Conservation (phyloP, 2,888 invertebrate species). For the Ochlodes sylvanus region DNA sequence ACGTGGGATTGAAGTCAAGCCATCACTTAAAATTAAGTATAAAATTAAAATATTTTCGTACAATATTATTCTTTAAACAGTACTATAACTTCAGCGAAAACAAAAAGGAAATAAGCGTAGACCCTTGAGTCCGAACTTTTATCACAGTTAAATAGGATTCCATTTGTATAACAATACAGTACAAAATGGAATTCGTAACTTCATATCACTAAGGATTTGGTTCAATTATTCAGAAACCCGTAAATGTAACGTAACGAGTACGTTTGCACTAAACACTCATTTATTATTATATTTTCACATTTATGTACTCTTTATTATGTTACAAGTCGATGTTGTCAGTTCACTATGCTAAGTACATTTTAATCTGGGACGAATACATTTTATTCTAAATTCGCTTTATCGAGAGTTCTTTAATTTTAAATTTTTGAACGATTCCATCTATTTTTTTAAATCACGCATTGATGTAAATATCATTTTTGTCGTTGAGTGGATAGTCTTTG, state of each 20-base stretch:
- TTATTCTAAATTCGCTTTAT: slow-evolving; percentile 42
- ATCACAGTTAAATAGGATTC: slow-evolving; percentile 49
- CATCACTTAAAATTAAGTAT: too few species aligned
- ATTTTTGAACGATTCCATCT: background rate
- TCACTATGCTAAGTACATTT: background rate
- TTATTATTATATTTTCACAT: slow-evolving; percentile 1
- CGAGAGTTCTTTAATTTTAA: slow-evolving; percentile 18
- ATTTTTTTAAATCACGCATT: slow-evolving; percentile 63
- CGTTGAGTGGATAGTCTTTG: slow-evolving; percentile 69
- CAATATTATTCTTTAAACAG: background rate
- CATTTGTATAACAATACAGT: slow-evolving; percentile 36
- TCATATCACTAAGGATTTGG: slow-evolving; percentile 4
- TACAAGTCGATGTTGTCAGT: background rate
- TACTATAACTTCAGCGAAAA: slow-evolving; percentile 2
- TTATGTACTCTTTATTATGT: slow-evolving; percentile 5
- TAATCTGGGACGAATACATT: slow-evolving; percentile 37
- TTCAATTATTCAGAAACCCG: slow-evolving; percentile 9
- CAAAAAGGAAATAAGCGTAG: slow-evolving; percentile 22
- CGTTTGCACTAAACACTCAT: slow-evolving; percentile 16
- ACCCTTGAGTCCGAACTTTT: slow-evolving; percentile 44
- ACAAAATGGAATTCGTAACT: slow-evolving; percentile 37
- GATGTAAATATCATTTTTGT: slow-evolving; percentile 73
- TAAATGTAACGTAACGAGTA: background rate
- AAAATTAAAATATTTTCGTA: background rate
- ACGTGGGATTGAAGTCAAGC: too few species aligned